Evolutionary conservation across 2,888 invertebrate genomes (phyloP), one percentile per base, ranked within the genome.

Genomic region (Zonitis immaculata): DNA sequence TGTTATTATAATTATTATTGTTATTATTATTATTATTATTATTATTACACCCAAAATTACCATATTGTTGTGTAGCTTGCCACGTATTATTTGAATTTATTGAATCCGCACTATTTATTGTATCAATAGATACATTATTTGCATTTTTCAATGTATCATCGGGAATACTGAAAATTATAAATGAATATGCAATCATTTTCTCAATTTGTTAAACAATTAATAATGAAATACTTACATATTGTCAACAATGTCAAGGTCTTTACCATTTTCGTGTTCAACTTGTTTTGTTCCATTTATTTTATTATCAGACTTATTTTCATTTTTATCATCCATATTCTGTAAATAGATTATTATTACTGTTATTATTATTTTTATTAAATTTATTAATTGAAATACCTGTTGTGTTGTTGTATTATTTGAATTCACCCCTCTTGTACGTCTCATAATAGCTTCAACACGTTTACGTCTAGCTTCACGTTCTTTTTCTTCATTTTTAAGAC

Each of bases 371-470:
- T 26, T 26, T 26, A 7, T 26, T n/a, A n/a, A n/a, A n/a, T n/a
- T n/a, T n/a, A n/a, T n/a, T n/a, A n/a, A n/a, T n/a, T n/a, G 48
- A 52, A 53, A 54, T 55, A 69, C 69, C 61, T 66, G 66, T 56
- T 67, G 69, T 51, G 61, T 62, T 42, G 62, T 52, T 51, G 62
- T 54, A 60, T 69, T 56, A 8, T 44, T 68, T n/a, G 66, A 56
- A 57, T 69, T 70, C 54, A 74, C 75, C 46, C 82, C 82, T 61
- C 93, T 80, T n/a, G 94, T 95, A 67, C 95, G 79, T 49, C 87
- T 84, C 95, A 95, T 95, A 68, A 95, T 95, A 51, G 91, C 92
- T 76, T 93, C 93, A 20, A 95, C 93, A 52, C 94, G 82, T 76
- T 92, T 94, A 67, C 93, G 89, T 67, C 95, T 80, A 54, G 88